Evolutionary conservation across 2,888 invertebrate species (phyloP), one percentile per base, ranked within the genome.

Genomic region (Pomacea canaliculata): DNA sequence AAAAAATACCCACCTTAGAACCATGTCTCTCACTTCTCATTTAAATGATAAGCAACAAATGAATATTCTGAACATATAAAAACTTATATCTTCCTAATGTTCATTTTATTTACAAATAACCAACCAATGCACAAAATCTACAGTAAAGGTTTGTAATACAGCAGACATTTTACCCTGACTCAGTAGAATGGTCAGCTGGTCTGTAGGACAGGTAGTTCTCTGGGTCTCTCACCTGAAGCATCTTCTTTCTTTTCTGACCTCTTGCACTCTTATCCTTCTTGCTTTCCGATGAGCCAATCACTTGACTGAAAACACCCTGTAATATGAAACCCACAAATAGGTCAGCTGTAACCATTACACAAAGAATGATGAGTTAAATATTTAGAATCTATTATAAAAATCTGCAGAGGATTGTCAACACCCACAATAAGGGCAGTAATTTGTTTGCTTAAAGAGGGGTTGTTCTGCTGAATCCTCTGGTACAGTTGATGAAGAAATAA

Each of bases 131-230:
- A 37, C 37, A 37, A 37, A 37, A 37, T 37, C 37, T 12, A 68
- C 48, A 12, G 10, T 37, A 19, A 23, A 68, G 46, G 48, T 68
- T 13, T 10, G 12, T 27, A 10, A 8, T n/a, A 37, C 19, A 7
- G 12, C 37, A 67, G 59, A 46, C 63, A 19, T 86, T 82, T 79
- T 71, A 90, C 90, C 89, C 90, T 80, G 85, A 84, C 78, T 91
- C 91, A 13, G 87, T 95, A 83, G 96, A 95, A 87, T 94, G 94
- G 90, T 98, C 97, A 63, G 94, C 93, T 0, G 97, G 95, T 78
- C 93, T 92, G 90, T 98, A 97, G 5, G 96, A 95, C 83, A 98
- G 94, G 89, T 95, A 98, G 91, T 96, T 94, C 85, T 97, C 96
- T 79, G 94, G 94, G 78, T 96, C 95, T 77, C 88, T 86, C 9